These are phyloP conservation scores for Bambusicola thoracicus DNA, from an alignment of 2,113 vertebrate genomes.

Conservation along the genomic window DNA sequence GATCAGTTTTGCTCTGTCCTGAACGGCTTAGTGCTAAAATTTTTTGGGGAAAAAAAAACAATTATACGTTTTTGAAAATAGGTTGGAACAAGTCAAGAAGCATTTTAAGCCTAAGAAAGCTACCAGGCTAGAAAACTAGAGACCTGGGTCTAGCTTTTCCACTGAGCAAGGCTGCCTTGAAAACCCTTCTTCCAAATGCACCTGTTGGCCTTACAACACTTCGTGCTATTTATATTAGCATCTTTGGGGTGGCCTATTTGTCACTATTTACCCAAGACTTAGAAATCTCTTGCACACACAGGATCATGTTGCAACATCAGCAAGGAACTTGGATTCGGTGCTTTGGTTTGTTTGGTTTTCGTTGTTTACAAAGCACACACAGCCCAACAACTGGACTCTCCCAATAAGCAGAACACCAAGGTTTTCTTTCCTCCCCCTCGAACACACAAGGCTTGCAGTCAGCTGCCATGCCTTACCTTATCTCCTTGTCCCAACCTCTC, in stretches of 20 bases:
- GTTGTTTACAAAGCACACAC: neutral
- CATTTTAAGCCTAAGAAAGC: neutral
- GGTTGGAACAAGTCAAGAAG: neutral
- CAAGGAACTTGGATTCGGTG: neutral
- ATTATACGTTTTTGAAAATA: neutral
- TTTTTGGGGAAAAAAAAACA: neutral
- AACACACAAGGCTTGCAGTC: neutral
- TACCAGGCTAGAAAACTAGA: neutral
- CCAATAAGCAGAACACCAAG: neutral
- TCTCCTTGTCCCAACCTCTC: slow-evolving; percentile 96
- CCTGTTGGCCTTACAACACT: neutral
- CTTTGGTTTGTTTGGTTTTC: neutral
- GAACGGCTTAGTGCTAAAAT: neutral
- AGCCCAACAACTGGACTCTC: neutral
- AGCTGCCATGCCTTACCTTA: slow-evolving; percentile 80
- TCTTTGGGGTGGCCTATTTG: neutral
- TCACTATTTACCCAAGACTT: neutral
- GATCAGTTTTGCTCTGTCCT: neutral
- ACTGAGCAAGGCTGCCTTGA: neutral
- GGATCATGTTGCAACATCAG: neutral
- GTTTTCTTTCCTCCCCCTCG: neutral
- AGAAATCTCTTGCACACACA: neutral
- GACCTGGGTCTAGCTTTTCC: slow-evolving; percentile 1
- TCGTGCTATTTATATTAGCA: neutral
- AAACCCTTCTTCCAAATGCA: slow-evolving; percentile 64